Conservation (phyloP, 2,888 invertebrate genomes). For the Microctonus brassicae region DNA sequence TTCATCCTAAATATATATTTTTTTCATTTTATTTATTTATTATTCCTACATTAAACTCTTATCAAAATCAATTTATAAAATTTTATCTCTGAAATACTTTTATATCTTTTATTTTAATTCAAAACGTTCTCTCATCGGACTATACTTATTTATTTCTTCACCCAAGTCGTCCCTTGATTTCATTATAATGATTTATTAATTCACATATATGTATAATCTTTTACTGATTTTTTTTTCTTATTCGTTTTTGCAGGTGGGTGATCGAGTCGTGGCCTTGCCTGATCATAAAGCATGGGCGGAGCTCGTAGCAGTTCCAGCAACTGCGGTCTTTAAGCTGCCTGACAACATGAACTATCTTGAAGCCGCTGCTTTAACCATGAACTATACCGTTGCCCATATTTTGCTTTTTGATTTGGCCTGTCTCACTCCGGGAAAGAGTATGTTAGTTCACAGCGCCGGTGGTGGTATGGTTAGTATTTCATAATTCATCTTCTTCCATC, state of each 20-base stretch:
- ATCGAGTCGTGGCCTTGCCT: constrained; percentile 86
- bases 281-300: constrained; percentile 92
- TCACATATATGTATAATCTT: too few species aligned
- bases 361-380: constrained; percentile 87
- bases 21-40: neutral
- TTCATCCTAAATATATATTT: neutral
- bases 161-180: neutral
- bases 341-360: constrained; percentile 82
- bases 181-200: neutral
- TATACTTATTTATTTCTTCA: neutral
- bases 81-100: neutral
- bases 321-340: constrained; percentile 84
- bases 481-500: neutral
- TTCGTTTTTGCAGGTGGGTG: constrained; percentile 76
- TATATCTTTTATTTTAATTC: neutral
- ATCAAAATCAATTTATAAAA: neutral
- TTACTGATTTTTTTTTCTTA: neutral
- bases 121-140: neutral
- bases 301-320: constrained; percentile 83
- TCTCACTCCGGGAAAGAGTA: constrained; percentile 82
- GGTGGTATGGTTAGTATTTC: constrained; percentile 85
- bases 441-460: constrained; percentile 87
- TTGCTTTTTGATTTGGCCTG: constrained; percentile 88
- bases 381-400: constrained; percentile 88
- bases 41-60: neutral